Evolutionary conservation across 2,797 vertebrate genomes (phyloP), one percentile per base, ranked within the genome.

Genomic region (Prunella strophiata): DNA sequence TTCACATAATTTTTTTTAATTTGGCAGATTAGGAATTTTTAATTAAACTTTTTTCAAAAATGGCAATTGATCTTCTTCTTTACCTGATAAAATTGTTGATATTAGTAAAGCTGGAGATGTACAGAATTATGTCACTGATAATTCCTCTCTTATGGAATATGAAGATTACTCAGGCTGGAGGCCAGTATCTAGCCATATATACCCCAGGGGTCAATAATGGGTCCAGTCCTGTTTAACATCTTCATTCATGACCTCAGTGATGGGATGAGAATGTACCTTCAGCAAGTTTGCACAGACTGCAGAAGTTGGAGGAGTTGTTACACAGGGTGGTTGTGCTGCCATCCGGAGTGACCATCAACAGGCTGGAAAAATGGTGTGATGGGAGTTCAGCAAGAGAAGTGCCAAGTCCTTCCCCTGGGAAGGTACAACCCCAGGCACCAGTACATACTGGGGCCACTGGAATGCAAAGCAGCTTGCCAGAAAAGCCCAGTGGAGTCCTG

Each of bases 381-480:
- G 15, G 38, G 58, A 85, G 50, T 29, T 74, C 52, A 71, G 7
- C 26, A 22, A 50, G 47, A 32, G 13, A 47, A 75, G 10, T 3
- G 2, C 4, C 1, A 16, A 74, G 52, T 67, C 73, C 16, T 62
- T 36, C 7, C 7, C 15, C 9, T 52, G 45, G 18, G 22, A 70
- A 14, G 13, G 50, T 21, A 5, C 13, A 65, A 0, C 19, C 50
- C 18, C 34, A 22, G 18, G 42, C 50, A 68, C 34, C 48, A 80
- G 52, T 17, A 19, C 2, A 1, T n/a, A 17, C 25, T 4, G 7
- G 27, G 26, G 29, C 8, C 12, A 20, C 23, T 2, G 0, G 3
- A 6, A 42, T 76, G 36, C 38, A 72, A 78, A 75, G 58, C 50
- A 52, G 34, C 51, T 54, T 86, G 26, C 32, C 54, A 47, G 67